Conservation (phyloP, 2,797 vertebrate species). For the Zonotrichia albicollis region DNA sequence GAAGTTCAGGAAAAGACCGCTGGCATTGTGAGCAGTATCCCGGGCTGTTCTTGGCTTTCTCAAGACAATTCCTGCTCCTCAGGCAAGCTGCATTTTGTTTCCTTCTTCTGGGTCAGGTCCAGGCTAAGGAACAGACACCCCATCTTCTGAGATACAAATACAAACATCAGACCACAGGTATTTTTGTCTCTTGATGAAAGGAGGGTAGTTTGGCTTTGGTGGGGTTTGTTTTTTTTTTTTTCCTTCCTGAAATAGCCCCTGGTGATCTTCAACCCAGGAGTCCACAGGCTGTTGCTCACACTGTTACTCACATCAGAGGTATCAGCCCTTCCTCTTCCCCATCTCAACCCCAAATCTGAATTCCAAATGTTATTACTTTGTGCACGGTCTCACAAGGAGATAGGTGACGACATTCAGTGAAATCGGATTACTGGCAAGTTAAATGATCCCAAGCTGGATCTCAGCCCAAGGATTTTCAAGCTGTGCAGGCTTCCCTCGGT, state of each 20-base stretch:
- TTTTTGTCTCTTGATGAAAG: conserved; percentile 40
- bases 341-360: background rate
- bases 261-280: background rate
- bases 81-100: background rate
- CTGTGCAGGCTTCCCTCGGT: background rate
- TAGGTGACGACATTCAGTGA: conserved; percentile 16
- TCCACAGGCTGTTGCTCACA: background rate
- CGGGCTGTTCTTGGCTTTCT: background rate
- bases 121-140: background rate
- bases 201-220: background rate
- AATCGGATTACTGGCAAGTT: conserved; percentile 20
- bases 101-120: background rate
- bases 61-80: background rate
- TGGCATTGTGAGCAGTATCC: background rate
- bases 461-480: background rate
- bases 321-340: background rate
- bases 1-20: background rate
- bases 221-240: background rate
- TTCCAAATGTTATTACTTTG: conserved; percentile 29
- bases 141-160: background rate
- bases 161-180: background rate
- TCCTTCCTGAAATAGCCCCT: conserved; percentile 44
- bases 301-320: background rate
- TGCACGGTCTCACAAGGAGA: background rate
- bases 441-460: conserved; percentile 26